Evolutionary conservation across 2,113 vertebrate species (phyloP).

Genomic region (Glaucidium brasilianum): DNA sequence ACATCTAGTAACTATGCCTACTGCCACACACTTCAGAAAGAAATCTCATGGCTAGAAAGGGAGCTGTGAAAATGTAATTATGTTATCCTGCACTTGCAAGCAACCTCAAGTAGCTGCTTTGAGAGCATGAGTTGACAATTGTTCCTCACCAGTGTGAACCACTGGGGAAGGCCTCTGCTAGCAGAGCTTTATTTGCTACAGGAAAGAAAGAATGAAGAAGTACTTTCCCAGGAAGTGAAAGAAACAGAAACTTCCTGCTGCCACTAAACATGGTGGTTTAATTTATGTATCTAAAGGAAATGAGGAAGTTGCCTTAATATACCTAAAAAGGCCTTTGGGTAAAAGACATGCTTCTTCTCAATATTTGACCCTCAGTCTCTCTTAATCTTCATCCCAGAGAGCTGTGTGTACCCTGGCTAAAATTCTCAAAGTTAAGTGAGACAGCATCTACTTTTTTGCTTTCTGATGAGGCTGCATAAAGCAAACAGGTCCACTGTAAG

Average conservation of each 20-base stretch:
- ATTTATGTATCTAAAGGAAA: neutral
- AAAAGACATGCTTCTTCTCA: neutral
- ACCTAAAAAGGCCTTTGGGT: neutral
- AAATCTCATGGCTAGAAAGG: neutral
- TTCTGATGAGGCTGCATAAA: neutral
- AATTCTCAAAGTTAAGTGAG: neutral
- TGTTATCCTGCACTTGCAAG: neutral
- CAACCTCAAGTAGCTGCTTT: neutral
- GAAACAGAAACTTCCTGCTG: conserved; percentile 16
- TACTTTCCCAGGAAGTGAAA: neutral
- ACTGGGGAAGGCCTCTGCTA: neutral
- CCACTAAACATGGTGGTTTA: neutral
- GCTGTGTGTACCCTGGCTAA: neutral
- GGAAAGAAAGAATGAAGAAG: neutral
- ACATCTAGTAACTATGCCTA: neutral
- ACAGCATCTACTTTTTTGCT: neutral
- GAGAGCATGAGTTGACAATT: neutral
- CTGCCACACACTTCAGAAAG: neutral
- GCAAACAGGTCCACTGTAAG: neutral
- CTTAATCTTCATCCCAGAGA: neutral
- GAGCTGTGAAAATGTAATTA: neutral
- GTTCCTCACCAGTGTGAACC: neutral
- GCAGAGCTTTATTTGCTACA: neutral
- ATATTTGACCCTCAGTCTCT: neutral
- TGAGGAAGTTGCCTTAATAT: neutral